Evolutionary conservation across 2,113 vertebrate genomes (phyloP).

Genomic region (Nicator chloris): DNA sequence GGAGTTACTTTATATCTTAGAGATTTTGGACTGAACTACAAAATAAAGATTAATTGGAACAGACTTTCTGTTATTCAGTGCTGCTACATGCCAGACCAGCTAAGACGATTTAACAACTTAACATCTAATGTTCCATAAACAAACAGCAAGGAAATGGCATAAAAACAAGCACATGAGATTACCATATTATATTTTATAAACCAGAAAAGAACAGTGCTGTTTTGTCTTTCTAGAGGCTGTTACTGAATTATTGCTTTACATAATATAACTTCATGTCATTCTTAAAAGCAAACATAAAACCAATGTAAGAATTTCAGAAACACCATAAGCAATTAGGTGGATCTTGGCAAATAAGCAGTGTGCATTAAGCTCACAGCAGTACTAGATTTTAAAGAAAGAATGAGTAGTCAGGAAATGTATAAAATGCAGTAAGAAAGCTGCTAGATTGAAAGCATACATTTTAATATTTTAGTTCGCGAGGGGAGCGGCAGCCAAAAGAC

Average conservation of each 20-base stretch:
- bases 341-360: neutral
- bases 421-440: neutral
- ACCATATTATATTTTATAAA: neutral
- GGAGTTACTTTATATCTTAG: neutral
- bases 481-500: constrained; percentile 47
- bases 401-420: neutral
- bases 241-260: neutral
- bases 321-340: neutral
- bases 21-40: neutral
- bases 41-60: neutral
- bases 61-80: neutral
- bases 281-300: neutral
- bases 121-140: neutral
- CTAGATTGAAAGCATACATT: constrained; percentile 31
- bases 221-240: neutral
- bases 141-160: neutral
- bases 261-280: neutral
- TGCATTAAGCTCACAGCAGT: neutral
- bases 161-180: neutral
- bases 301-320: neutral
- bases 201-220: neutral
- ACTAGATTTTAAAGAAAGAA: neutral
- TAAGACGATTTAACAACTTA: neutral
- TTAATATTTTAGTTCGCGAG: constrained; percentile 27
- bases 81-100: neutral